Evolutionary conservation across 2,888 invertebrate genomes (phyloP), one percentile per base, ranked within the genome.

Genomic region (Encarsia formosa): DNA sequence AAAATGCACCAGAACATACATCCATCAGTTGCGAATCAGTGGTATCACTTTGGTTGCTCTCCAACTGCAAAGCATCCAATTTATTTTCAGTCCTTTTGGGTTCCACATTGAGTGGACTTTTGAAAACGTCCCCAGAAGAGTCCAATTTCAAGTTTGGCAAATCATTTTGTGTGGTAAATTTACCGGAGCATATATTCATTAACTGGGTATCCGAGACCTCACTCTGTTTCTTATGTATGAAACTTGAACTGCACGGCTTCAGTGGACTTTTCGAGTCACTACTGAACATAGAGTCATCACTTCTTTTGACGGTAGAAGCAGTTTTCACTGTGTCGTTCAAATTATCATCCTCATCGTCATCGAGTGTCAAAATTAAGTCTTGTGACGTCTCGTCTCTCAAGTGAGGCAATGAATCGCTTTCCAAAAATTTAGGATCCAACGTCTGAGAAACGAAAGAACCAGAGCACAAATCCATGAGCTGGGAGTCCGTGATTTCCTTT

Each of bases 1-100:
- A 74, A 70, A 79, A 85, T 59, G 65, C 77, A 4, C 85, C 85
- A 0, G 80, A 79, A 60, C 79, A 79, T 11, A 80, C 60, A 2
- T 73, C 76, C 45, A 77, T 48, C 20, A 73, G 46, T 39, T 73
- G 70, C 1, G 67, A 62, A 5, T 67, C 68, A 3, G 65, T 58
- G 6, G 63, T 52, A 35, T 59, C 51, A 2, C 39, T 9, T 15
- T 35, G n/a, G 31, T 41, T 40, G 23, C 47, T 4, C 23, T 39
- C 9, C 51, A 37, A 8, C 26, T 26, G 20, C n/a, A n/a, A n/a
- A n/a, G n/a, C n/a, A n/a, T n/a, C n/a, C n/a, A n/a, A n/a, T n/a
- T n/a, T n/a, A n/a, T n/a, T n/a, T n/a, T n/a, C n/a, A n/a, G n/a
- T n/a, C n/a, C n/a, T n/a, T n/a, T n/a, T n/a, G n/a, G n/a, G n/a